phyloP scores from a whole-genome alignment of 35 echinoderm and acorn worm species.

The Nesometra sesokonis region DNA sequence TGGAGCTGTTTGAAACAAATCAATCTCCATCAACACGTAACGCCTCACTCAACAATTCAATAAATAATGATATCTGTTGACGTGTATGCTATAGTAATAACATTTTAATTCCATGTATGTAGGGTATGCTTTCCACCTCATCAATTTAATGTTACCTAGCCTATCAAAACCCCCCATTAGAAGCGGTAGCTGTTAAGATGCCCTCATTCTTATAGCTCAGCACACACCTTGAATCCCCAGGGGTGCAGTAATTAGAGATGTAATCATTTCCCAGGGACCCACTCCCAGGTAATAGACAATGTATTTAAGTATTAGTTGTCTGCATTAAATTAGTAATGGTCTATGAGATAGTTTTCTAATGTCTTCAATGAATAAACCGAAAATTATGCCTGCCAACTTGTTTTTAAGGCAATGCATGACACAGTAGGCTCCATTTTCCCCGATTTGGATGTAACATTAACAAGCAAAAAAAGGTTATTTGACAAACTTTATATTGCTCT shows the following conservation, averaged over 20 bases:
- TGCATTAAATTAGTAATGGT: no score
- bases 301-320: neutral
- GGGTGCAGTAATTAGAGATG: neutral
- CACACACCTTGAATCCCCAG: neutral
- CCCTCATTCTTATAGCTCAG: no score
- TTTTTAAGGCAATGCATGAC: no score
- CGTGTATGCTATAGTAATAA: neutral
- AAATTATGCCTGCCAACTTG: no score
- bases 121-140: neutral
- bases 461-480: no score
- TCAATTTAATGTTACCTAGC: neutral
- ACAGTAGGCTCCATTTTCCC: no score
- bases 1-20: neutral
- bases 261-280: neutral
- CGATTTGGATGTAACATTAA: no score
- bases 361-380: no score
- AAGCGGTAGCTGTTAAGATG: no score
- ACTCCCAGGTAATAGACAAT: neutral
- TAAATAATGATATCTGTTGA: neutral
- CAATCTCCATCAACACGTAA: neutral
- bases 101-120: neutral
- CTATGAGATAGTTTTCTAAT: no score
- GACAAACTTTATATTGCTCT: no score
- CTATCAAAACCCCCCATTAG: no score
- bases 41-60: neutral